Percentiles rank a stretch among this genome's conserved stretches.
These are phyloP conservation scores for Leucophenga montana DNA, from an alignment of 2,888 invertebrate species.

Conservation along the genomic window DNA sequence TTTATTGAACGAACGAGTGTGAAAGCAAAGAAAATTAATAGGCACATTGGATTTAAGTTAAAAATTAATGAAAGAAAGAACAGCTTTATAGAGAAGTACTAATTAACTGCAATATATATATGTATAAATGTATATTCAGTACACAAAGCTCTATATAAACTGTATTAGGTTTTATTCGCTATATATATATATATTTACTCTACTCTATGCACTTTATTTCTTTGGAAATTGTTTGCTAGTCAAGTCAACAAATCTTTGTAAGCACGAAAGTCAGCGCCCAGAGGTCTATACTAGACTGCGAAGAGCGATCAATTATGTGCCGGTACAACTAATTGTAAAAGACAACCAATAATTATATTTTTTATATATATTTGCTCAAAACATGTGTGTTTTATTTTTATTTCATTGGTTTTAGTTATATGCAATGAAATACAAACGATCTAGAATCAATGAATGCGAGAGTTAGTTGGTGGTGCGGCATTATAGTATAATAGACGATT, in stretches of 20 bases:
- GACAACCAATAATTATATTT: slow-evolving; percentile 22
- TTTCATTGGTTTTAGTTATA: no score
- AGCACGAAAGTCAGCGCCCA: no score
- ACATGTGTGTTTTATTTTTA: no score
- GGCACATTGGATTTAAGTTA: neutral
- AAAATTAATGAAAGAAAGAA: neutral
- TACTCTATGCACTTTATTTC: no score
- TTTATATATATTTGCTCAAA: slow-evolving; percentile 16
- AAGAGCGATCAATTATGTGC: neutral
- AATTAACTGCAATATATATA: no score
- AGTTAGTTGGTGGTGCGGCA: neutral
- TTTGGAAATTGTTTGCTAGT: no score
- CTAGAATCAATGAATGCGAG: neutral
- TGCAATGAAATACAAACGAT: no score
- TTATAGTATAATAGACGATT: neutral
- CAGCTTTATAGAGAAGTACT: no score
- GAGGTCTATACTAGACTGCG: no score
- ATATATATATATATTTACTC: no score
- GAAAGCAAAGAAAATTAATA: neutral
- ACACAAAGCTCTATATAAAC: neutral
- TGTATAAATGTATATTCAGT: neutral
- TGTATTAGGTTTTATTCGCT: neutral
- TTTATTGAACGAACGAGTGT: neutral
- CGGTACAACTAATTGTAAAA: neutral
- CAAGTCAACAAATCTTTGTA: no score